Evolutionary conservation across 2,888 invertebrate species (phyloP).

Genomic region (Polymixis flavicincta): DNA sequence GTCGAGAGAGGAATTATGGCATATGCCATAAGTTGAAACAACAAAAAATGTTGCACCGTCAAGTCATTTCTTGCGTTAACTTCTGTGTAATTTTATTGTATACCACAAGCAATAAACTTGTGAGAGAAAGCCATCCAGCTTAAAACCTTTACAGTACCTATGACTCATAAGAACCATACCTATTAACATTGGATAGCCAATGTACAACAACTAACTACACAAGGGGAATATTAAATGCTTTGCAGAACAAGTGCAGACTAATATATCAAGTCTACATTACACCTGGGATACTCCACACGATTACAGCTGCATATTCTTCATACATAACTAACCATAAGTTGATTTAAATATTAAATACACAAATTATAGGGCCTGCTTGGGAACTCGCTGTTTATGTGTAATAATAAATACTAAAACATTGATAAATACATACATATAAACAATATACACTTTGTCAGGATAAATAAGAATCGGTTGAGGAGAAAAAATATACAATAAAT

Average conservation of each 20-base stretch:
- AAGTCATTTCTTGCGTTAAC: no score
- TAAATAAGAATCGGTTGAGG: no score
- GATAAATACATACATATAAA: no score
- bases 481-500: no score
- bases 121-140: not conserved
- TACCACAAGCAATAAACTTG: no score
- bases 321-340: not conserved
- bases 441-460: no score
- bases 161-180: not conserved
- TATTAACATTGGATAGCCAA: not conserved
- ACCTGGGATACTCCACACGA: not conserved
- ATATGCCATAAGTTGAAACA: not conserved
- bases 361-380: no score
- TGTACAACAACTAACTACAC: not conserved
- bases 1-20: not conserved
- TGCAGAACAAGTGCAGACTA: constrained; percentile 1
- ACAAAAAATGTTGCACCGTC: no score
- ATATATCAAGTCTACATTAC: constrained; percentile 2
- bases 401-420: no score
- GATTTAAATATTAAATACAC: constrained; percentile 1
- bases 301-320: constrained; percentile 7
- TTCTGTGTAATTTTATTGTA: no score
- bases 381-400: no score
- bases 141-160: not conserved
- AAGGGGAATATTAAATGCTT: not conserved